These are phyloP conservation scores for Amiota mariae DNA, from an alignment of 2,888 invertebrate species.

Conservation along the genomic window DNA sequence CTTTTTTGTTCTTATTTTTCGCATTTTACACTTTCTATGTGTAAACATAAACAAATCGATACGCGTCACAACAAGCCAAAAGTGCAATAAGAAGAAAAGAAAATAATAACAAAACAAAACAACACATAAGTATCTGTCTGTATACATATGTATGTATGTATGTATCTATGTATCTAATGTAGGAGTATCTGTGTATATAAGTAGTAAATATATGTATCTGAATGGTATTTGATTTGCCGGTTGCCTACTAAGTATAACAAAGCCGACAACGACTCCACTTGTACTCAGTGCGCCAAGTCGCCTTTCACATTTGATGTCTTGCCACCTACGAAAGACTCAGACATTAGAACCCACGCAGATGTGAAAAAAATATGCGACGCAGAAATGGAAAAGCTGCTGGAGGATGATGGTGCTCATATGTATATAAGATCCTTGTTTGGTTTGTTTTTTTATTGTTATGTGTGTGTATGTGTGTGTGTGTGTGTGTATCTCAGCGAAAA, in stretches of 20 bases:
- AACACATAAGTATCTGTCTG: constrained; percentile 2
- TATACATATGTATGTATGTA: background rate
- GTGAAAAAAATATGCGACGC: constrained; percentile 58
- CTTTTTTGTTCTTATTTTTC: constrained; percentile 40
- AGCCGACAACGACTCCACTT: background rate
- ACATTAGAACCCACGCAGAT: background rate
- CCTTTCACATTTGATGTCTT: background rate
- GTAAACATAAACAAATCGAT: constrained; percentile 68
- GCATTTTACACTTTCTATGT: constrained; percentile 50
- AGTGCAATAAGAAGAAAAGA: constrained; percentile 4
- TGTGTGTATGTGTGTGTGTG: constrained; percentile 33
- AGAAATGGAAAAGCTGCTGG: constrained; percentile 47
- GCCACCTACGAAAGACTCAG: background rate
- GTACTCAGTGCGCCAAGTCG: background rate
- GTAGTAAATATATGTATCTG: constrained; percentile 37
- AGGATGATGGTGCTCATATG: constrained; percentile 6
- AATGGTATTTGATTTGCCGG: constrained; percentile 45
- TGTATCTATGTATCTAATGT: background rate
- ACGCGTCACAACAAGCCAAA: constrained; percentile 62
- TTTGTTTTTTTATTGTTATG: constrained; percentile 6
- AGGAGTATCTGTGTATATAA: background rate
- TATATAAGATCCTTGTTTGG: background rate
- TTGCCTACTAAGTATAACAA: constrained; percentile 21
- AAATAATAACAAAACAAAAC: background rate
- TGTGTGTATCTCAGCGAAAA: background rate